Base-by-base conservation (phyloP, 2,113 vertebrate species). In the Numenius arquata region DNA sequence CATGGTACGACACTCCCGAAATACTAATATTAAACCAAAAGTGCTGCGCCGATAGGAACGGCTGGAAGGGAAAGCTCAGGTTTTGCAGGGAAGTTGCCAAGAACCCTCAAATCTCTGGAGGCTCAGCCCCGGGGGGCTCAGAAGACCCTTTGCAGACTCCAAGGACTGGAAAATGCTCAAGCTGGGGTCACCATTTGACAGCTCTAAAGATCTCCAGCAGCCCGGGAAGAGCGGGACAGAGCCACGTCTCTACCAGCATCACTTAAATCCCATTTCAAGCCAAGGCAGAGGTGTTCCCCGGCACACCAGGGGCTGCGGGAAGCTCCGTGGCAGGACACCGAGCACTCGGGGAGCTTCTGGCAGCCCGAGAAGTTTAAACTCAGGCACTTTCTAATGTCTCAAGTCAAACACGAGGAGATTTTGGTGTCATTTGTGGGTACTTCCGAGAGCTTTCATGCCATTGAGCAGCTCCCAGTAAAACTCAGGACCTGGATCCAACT, bases 321-420 rank as follows among this genome's bases (percentile, higher is more conserved):
- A 74, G 59, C 38, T n/a, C 32, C 26, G 65, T 9, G 6, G 25
- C 25, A 36, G 29, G 29, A 48, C 20, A 19, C 27, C 0, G 3
- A 30, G 56, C 6, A 1, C 43, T n/a, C 18, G 0, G 50, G 2
- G 3, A 0, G 11, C 9, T 0, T 18, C 30, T 3, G 15, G n/a
- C 4, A 58, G 26, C 47, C 30, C 1, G 6, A 12, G 15, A 26
- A 3, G 7, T 34, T 84, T 14, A 27, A 23, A 36, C 25, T 41
- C 36, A 1, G 15, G 23, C 65, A 11, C 48, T 34, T 80, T 15
- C 32, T 56, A 2, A 45, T 7, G 8, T 34, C 56, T 45, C 52
- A 15, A 1, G 14, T 27, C 6, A 2, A 84, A 61, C 22, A 52
- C 61, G 66, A 81, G 18, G 68, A 76, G 63, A 19, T 22, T 53